Evolutionary conservation across 2,113 vertebrate species (phyloP), one percentile per base, ranked within the genome.

Genomic region (Lathamus discolor): DNA sequence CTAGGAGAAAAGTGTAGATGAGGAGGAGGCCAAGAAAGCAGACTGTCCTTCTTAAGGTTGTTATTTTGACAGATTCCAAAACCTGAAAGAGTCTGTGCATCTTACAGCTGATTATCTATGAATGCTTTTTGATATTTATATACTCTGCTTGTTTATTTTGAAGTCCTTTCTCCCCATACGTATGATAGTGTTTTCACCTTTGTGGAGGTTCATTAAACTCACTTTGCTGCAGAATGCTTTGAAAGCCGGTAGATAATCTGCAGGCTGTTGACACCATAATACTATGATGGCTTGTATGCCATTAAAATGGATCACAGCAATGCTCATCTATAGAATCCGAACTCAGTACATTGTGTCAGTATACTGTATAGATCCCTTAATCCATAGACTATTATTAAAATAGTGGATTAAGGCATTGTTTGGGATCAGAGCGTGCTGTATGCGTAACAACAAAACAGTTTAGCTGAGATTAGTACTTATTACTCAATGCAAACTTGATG

Each of bases 391-490:
- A 49, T 92, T 95, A 96, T 95, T 92, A 92, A 96, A 94, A 86
- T 64, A 96, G 88, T 84, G 92, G 96, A 96, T 97, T 96, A 96
- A 86, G 88, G 90, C 90, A 62, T 68, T 91, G 48, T 88, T 93
- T 94, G 80, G 92, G 88, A 94, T 96, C 83, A 95, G 76, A 81
- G 64, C 55, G 33, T 37, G 79, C 76, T 88, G 43, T 55, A 96
- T 93, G 73, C 89, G 57, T 92, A 96, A 88, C 69, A 93, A 88
- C 69, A 93, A 88, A 94, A 96, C 88, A 94, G 62, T 95, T 94
- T 75, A 96, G 48, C 83, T 54, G 92, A 95, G 96, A 92, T 96
- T 96, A 96, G 79, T 92, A 86, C 79, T 88, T 78, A 88, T 93
- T 93, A 69, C 69, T 95, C 27, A 68, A 69, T 1, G 18, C 64